Base-by-base conservation (phyloP, 2,888 invertebrate species). In the Disparrhopalites patrizii region DNA sequence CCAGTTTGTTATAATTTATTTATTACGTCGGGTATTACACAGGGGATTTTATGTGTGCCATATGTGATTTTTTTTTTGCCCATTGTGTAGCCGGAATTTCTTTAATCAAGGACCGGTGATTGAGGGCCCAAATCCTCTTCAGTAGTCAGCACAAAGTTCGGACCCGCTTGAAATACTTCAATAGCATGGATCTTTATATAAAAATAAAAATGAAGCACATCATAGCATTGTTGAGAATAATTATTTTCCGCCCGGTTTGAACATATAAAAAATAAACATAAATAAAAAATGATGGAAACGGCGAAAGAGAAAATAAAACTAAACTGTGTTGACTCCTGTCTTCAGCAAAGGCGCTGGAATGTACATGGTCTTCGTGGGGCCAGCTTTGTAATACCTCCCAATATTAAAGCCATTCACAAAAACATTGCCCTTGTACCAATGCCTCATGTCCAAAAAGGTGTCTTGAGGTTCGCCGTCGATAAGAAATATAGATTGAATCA, bases 341-440 rank as follows among this genome's bases (percentile, higher is more conserved):
- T 81, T 83, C 31, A 92, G 82, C 77, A 87, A 84, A 0, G 89
- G 85, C 0, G 86, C 89, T 0, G 94, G 93, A 31, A 93, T 81
- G 78, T 91, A 94, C 0, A 93, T 80, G 0, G 90, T 90, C 67
- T 87, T 82, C 78, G 91, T 89, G 0, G 94, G 94, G 0, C 94
- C 93, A 2, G 82, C 76, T 0, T 87, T 86, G 87, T 90, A 91
- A 79, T 93, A 93, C 54, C 94, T 83, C 0, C 93, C 93, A 25
- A 95, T 81, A 77, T 93, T 91, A 77, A 89, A 85, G 0, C 89
- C 90, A 78, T 95, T 95, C 0, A 95, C 81, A 79, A 90, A 90
- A 0, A 89, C 86, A 68, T 89, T 83, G 1, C 73, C 73, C 81
- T 93, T 93, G 63, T 85, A 86, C 94, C 93, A 95, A 0, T 3